These are phyloP conservation scores for Saxidomus purpurata DNA, from an alignment of 1,140 invertebrate species.

Conservation along the genomic window DNA sequence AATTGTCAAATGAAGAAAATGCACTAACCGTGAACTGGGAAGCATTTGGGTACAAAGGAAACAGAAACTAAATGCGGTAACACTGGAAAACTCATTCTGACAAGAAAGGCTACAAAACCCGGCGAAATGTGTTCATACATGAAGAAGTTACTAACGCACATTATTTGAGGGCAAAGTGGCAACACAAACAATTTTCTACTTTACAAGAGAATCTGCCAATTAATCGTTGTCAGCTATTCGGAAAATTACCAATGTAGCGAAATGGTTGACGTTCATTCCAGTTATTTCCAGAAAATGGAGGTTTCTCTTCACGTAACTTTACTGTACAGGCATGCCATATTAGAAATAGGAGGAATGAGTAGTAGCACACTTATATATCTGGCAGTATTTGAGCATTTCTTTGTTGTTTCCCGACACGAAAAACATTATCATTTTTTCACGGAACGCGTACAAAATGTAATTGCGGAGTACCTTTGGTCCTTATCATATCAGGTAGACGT, in stretches of 20 bases:
- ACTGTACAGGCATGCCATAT: conserved; percentile 57
- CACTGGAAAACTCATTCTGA: conserved; percentile 29
- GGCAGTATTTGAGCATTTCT: conserved; percentile 7
- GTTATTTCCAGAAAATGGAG: conserved; percentile 62
- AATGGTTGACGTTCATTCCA: conserved; percentile 33
- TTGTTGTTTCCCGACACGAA: conserved; percentile 34
- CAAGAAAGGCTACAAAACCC: conserved; percentile 46
- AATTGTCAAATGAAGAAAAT: no score
- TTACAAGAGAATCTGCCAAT: conserved; percentile 31
- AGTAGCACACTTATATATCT: conserved; percentile 29
- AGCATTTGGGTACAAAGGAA: not conserved
- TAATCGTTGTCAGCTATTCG: conserved; percentile 22
- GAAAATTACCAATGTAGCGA: conserved; percentile 58
- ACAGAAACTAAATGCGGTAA: not conserved
- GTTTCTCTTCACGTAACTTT: conserved; percentile 57
- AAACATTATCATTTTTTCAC: conserved; percentile 48
- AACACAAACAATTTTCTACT: conserved; percentile 44
- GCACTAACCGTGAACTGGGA: no score
- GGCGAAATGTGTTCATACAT: conserved; percentile 50
- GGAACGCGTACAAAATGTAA: not conserved
- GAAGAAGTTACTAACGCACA: not conserved
- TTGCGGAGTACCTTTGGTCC: conserved; percentile 8
- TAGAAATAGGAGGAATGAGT: conserved; percentile 42
- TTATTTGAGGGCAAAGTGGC: conserved; percentile 58
- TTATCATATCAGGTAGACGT: not conserved